Conservation (phyloP, 2,113 vertebrate species). For the Silurus meridionalis region DNA sequence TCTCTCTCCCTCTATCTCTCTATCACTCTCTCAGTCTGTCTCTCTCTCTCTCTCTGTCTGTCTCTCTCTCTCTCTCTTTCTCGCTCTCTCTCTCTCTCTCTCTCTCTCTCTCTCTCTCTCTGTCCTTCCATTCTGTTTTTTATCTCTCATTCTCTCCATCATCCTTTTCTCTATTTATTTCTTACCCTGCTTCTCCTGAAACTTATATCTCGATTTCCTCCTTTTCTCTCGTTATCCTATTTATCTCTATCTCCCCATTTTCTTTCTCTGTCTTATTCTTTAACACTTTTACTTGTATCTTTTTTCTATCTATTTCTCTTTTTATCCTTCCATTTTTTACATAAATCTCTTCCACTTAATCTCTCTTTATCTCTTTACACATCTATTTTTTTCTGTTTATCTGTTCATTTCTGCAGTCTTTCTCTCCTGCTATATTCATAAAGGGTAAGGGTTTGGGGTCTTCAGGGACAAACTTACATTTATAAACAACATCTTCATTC, state of each 20-base stretch:
- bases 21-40: no score
- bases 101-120: background rate
- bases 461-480: no score
- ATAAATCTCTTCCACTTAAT: background rate
- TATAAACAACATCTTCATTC: no score
- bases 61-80: background rate
- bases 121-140: background rate
- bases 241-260: no score
- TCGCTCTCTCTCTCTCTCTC: background rate
- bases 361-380: background rate
- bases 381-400: background rate
- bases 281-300: no score
- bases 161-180: background rate
- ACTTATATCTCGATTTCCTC: no score
- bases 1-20: no score
- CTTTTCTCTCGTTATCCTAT: no score
- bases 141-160: background rate
- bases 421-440: background rate
- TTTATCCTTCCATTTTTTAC: background rate
- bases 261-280: no score
- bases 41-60: background rate
- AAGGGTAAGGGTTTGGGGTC: no score
- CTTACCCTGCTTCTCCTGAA: no score
- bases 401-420: background rate
- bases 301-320: background rate